Evolutionary conservation across 1,140 invertebrate genomes (phyloP).

Genomic region (Tetramorium alpestre): DNA sequence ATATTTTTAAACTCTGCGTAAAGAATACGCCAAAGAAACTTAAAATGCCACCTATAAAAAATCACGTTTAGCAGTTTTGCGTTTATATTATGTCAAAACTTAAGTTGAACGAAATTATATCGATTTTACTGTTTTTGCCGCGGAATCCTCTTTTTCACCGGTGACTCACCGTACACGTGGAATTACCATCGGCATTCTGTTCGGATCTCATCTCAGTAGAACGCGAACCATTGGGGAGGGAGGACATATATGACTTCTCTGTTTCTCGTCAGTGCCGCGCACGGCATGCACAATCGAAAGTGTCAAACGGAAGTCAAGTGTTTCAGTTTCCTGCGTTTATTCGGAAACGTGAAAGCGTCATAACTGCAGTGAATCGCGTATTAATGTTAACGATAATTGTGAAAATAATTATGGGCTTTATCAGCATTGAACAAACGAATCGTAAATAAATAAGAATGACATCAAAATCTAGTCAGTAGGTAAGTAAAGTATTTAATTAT

Average conservation of each 20-base stretch:
- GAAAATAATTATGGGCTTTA: not conserved
- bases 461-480: not conserved
- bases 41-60: not conserved
- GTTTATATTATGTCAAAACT: not conserved
- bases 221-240: slow-evolving; percentile 48
- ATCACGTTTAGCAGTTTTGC: not conserved
- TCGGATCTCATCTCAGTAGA: slow-evolving; percentile 64
- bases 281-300: not conserved
- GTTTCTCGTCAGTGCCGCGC: slow-evolving; percentile 11
- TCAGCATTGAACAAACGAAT: not conserved
- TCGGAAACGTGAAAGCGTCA: not conserved
- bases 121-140: not conserved
- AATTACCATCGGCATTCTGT: slow-evolving; percentile 63
- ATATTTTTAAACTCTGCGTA: too few species aligned
- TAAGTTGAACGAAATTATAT: slow-evolving; percentile 13
- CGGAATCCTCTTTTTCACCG: slow-evolving; percentile 19
- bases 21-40: too few species aligned
- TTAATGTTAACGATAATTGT: not conserved
- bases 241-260: slow-evolving; percentile 51
- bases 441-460: not conserved
- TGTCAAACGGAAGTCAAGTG: slow-evolving; percentile 28
- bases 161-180: slow-evolving; percentile 64
- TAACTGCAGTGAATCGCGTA: not conserved
- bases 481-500: not conserved
- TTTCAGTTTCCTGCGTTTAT: not conserved